A percentile compares a stretch with the other conserved stretches of the same genome.
Evolutionary conservation across 2,888 invertebrate species (phyloP).

Genomic region (Macaria liturata): DNA sequence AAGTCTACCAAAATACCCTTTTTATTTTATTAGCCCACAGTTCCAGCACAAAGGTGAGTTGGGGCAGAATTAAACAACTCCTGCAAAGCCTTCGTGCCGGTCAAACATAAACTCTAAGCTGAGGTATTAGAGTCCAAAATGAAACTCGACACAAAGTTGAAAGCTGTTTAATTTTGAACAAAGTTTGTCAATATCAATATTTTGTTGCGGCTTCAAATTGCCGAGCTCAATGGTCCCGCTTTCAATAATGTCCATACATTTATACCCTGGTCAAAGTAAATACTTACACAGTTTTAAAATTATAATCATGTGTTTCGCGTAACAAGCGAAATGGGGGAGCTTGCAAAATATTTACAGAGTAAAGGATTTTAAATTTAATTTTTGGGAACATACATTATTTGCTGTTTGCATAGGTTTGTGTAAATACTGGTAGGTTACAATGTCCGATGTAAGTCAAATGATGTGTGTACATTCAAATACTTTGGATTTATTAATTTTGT

Average conservation of each 20-base stretch:
- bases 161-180: conserved; percentile 40
- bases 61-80: conserved; percentile 62
- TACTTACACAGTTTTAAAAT: conserved; percentile 18
- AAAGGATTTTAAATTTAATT: conserved; percentile 3
- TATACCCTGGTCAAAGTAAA: conserved; percentile 25
- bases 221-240: conserved; percentile 47
- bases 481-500: too few relatives aligned
- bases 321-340: conserved; percentile 1
- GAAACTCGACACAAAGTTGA: conserved; percentile 21
- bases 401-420: background rate
- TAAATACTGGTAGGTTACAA: background rate
- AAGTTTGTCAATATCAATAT: conserved; percentile 55
- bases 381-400: background rate
- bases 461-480: too few relatives aligned
- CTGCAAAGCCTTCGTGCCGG: conserved; percentile 33
- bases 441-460: background rate
- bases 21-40: conserved; percentile 51
- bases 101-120: conserved; percentile 44
- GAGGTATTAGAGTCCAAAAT: conserved; percentile 41
- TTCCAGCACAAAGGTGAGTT: conserved; percentile 57
- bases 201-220: conserved; percentile 52
- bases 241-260: conserved; percentile 46
- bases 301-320: conserved; percentile 14
- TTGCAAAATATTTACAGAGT: conserved; percentile 5
- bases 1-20: conserved; percentile 48